Percentiles rank a stretch among this genome's conserved stretches.
These are phyloP conservation scores for Drosophila varians DNA, from an alignment of 1,140 invertebrate genomes.

Conservation along the genomic window DNA sequence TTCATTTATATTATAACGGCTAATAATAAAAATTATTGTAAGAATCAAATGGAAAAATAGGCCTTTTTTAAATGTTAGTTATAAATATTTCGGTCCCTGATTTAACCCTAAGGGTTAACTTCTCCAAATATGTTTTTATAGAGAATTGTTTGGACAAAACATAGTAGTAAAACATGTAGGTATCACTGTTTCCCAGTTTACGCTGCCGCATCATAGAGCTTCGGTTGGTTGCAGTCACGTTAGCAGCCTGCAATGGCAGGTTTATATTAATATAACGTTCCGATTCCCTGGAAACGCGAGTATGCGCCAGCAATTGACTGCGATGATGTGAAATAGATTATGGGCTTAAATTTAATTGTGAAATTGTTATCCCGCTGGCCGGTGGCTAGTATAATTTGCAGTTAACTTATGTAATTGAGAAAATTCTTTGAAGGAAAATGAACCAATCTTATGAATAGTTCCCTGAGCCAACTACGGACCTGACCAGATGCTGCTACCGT, in stretches of 20 bases:
- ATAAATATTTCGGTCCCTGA: no score
- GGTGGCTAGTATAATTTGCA: conserved; percentile 26
- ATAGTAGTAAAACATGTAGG: no score
- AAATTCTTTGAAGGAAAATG: conserved; percentile 3
- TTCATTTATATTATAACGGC: no score
- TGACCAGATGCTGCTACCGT: background rate
- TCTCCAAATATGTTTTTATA: no score
- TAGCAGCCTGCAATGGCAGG: conserved; percentile 37
- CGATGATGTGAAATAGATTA: conserved; percentile 43
- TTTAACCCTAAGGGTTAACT: background rate
- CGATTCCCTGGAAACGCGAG: conserved; percentile 60
- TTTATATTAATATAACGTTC: conserved; percentile 75
- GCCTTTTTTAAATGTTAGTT: no score
- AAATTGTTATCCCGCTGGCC: conserved; percentile 15
- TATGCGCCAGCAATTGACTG: conserved; percentile 38
- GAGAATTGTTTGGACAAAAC: no score
- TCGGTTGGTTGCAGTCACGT: conserved; percentile 76
- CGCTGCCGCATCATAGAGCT: conserved; percentile 65
- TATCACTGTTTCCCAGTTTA: conserved; percentile 24
- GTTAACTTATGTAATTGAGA: conserved; percentile 40
- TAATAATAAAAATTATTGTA: no score
- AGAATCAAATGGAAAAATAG: no score
- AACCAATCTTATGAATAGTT: no score
- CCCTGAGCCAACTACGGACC: background rate
- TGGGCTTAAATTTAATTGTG: conserved; percentile 47